Base-by-base conservation (phyloP, 2,888 invertebrate genomes). In the Dryadula phaetusa region DNA sequence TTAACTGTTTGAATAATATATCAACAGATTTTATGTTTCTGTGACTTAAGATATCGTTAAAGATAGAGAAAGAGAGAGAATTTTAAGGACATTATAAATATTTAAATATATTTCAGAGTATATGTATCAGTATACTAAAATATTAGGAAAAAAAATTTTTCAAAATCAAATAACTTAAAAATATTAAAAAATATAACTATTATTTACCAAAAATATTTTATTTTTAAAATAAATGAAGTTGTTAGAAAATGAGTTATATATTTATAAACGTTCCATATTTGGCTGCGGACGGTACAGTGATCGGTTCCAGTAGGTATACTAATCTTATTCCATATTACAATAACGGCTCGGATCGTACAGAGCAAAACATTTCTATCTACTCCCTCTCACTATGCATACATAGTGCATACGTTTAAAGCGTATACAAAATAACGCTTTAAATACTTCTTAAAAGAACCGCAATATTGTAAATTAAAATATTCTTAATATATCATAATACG, bases 251-350 rank as follows among this genome's bases (percentile, higher is more conserved):
- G 42, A 0, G n/a, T n/a, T n/a, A 12, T 5, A 42, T 10, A 20
- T 42, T 16, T 37, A 18, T 22, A 12, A 28, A 18, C 66, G 80
- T 71, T 83, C 84, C 68, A 83, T n/a, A 80, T 87, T 74, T 66
- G 63, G 72, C 66, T 89, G 90, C 83, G 18, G 67, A 81, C 91
- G 56, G 79, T 92, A 89, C 77, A 32, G 79, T 75, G 76, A 88
- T 88, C 86, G 76, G 84, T 86, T 87, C 82, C 83, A 89, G 80
- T 60, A 60, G 60, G 60, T 80, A 81, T 77, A 81, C 81, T 87
- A 88, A 89, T 88, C 88, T 86, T 88, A 90, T 87, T 88, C 87
- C 82, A 85, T 81, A 88, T 87, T 82, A 89, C 84, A 88, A 90
- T 90, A 90, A 90, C 89, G 85, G 82, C 82, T 82, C 78, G 80